Base-by-base conservation (phyloP, 2,113 vertebrate genomes). In the Centropus bengalensis region DNA sequence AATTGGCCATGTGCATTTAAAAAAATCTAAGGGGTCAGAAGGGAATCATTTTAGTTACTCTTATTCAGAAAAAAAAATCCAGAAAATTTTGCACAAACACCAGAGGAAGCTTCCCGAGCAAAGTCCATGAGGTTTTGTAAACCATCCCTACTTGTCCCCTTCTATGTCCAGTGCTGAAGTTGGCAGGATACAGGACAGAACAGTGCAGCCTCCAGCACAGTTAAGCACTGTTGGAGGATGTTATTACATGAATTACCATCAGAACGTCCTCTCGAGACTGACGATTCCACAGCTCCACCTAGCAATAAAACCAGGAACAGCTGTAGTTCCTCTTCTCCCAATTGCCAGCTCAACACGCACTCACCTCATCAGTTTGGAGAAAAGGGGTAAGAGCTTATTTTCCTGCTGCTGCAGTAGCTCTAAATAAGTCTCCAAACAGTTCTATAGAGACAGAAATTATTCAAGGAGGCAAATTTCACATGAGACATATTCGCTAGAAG, bases 201-300 rank as follows among this genome's bases (percentile, higher is more conserved):
- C 9, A 22, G 49, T 3, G 32, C 14, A 75, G 86, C 64, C 28
- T 49, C 38, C 1, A 12, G 49, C 32, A 33, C 66, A 32, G 12
- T 32, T 54, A 8, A 0, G 8, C n/a, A 36, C 27, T 5, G 23
- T 49, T 5, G 32, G 45, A 40, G 64, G 70, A 49, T 42, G 30
- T 26, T 10, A 36, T 6, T 20, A 51, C 30, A 60, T 5, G 21
- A 76, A 24, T 8, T 18, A 9, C 59, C 32, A 32, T 22, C 47
- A 49, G 47, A 49, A 49, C 19, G 33, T 8, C 28, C 24, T 11
- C 21, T 49, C 47, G 2, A n/a, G 60, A 88, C 58, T 10, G 51
- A 36, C 6, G 94, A 85, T 89, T 73, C 89, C 89, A 96, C 87
- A 97, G 94, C 94, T 89, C 96, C 96, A 96, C 4, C 95, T 95